Evolutionary conservation across 2,113 vertebrate species (phyloP).

Genomic region (Sinocyclocheilus grahami): DNA sequence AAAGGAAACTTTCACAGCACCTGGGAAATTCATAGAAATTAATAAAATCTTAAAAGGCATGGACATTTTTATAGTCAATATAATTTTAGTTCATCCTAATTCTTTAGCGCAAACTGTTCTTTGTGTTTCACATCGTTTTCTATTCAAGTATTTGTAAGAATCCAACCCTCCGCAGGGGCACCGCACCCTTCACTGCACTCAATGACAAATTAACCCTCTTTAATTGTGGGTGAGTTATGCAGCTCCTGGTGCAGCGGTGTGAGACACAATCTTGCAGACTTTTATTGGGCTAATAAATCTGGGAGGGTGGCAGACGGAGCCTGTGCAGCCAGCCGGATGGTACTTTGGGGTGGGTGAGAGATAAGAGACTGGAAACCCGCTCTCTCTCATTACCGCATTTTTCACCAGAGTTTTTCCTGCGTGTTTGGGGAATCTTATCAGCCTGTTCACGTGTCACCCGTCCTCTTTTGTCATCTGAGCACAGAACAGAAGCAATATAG

Average conservation of each 20-base stretch:
- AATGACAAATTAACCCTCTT: slow-evolving; percentile 57
- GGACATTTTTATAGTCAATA: not conserved
- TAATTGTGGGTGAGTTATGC: slow-evolving; percentile 57
- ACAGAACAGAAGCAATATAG: slow-evolving; percentile 40
- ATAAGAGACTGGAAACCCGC: slow-evolving; percentile 42
- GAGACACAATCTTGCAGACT: slow-evolving; percentile 50
- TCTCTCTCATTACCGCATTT: slow-evolving; percentile 52
- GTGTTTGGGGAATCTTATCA: slow-evolving; percentile 41
- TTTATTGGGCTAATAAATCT: slow-evolving; percentile 61
- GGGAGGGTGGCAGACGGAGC: slow-evolving; percentile 35
- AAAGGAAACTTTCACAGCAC: not conserved
- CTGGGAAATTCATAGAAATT: not conserved
- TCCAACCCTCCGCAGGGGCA: slow-evolving; percentile 11
- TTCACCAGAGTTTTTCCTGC: slow-evolving; percentile 32
- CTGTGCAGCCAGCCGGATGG: slow-evolving; percentile 46
- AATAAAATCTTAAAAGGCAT: not conserved
- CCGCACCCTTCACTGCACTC: slow-evolving; percentile 12
- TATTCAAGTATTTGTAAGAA: not conserved
- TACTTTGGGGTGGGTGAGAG: slow-evolving; percentile 40
- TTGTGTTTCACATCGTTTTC: not conserved
- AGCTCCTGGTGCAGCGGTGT: slow-evolving; percentile 41
- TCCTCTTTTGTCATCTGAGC: slow-evolving; percentile 49
- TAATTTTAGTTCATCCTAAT: not conserved
- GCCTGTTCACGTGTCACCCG: slow-evolving; percentile 17
- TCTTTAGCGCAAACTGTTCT: not conserved